These are phyloP conservation scores for Calliopum simillimum DNA, from an alignment of 2,888 invertebrate genomes.

Conservation along the genomic window DNA sequence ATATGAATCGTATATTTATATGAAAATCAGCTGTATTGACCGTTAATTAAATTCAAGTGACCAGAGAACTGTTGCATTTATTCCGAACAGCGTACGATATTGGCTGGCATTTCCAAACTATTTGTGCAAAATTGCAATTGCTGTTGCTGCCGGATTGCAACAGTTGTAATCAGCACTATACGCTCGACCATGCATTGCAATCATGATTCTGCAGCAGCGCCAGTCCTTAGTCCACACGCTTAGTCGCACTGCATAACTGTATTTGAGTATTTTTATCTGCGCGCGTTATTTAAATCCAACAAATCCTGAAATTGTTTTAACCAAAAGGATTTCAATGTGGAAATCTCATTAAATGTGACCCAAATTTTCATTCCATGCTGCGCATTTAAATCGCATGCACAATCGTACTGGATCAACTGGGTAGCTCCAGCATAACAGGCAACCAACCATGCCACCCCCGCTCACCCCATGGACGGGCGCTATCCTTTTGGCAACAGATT, in stretches of 20 bases:
- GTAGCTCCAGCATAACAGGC: neutral
- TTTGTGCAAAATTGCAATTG: too few species aligned
- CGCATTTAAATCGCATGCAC: conserved; percentile 19
- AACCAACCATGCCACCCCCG: too few species aligned
- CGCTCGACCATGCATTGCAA: conserved; percentile 9
- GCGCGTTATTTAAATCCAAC: conserved; percentile 21
- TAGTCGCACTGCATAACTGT: too few species aligned
- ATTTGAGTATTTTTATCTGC: neutral
- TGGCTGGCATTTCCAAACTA: too few species aligned
- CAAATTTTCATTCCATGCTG: conserved; percentile 35
- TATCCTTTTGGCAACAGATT: neutral
- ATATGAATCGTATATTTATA: too few species aligned
- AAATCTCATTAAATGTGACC: conserved; percentile 49
- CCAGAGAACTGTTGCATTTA: too few species aligned
- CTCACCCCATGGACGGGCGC: neutral
- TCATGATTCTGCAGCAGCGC: neutral
- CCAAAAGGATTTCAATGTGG: conserved; percentile 44
- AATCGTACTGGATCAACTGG: neutral
- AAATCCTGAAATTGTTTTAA: conserved; percentile 43
- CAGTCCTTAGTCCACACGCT: too few species aligned
- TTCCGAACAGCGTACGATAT: too few species aligned
- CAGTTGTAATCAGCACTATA: neutral
- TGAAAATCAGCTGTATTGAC: too few species aligned
- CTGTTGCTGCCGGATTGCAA: too few species aligned
- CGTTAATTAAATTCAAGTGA: too few species aligned